These are phyloP conservation scores for Philotrypesis tridentata DNA, from an alignment of 1,140 invertebrate species.

Conservation along the genomic window DNA sequence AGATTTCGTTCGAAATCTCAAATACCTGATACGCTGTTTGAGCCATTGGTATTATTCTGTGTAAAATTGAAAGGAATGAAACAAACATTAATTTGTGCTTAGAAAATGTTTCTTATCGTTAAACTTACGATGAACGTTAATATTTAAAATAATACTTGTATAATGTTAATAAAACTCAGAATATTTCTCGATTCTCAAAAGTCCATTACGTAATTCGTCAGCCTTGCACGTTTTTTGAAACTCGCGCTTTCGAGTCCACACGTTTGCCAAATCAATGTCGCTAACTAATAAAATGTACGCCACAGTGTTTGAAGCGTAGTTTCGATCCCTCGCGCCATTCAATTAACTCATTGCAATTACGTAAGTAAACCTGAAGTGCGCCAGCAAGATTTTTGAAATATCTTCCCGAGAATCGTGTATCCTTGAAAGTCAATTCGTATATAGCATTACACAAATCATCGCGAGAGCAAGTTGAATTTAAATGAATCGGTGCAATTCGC, in stretches of 20 bases:
- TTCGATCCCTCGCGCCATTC: too few species aligned
- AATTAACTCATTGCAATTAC: neutral
- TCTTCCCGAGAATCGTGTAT: neutral
- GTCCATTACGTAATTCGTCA: neutral
- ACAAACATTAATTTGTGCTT: neutral
- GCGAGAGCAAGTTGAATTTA: neutral
- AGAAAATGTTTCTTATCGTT: neutral
- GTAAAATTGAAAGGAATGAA: neutral
- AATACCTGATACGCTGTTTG: neutral
- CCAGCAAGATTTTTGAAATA: neutral
- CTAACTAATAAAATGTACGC: too few species aligned
- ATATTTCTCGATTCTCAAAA: neutral
- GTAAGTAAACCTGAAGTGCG: neutral
- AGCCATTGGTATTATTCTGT: conserved; percentile 12
- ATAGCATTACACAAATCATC: neutral
- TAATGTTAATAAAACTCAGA: too few species aligned
- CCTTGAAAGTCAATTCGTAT: neutral
- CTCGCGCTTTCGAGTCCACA: neutral
- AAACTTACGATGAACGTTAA: neutral
- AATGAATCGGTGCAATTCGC: neutral
- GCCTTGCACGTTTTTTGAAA: neutral
- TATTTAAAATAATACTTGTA: too few species aligned
- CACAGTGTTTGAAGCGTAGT: too few species aligned
- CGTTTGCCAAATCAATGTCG: too few species aligned
- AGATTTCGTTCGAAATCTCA: neutral